phyloP scores from a whole-genome alignment of 2,888 invertebrate genomes.

The Eupithecia subfuscata region DNA sequence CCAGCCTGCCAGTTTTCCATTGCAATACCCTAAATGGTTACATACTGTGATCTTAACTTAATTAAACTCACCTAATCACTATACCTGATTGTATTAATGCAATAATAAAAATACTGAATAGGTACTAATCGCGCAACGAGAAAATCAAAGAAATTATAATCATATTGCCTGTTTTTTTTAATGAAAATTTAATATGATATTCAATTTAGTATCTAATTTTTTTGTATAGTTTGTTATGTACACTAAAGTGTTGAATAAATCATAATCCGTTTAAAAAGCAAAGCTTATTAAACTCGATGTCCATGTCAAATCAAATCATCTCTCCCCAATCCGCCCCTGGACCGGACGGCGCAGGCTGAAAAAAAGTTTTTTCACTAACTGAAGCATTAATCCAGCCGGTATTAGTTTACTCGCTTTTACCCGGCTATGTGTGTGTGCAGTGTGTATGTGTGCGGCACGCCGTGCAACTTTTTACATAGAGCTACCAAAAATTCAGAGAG shows the following conservation, averaged over 20 bases:
- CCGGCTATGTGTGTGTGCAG: slow-evolving; percentile 67
- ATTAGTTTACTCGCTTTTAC: slow-evolving; percentile 83
- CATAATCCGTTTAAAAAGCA: neutral
- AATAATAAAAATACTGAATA: too few species aligned
- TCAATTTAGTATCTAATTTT: too few species aligned
- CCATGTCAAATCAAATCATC: slow-evolving; percentile 39
- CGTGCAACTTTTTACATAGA: slow-evolving; percentile 80
- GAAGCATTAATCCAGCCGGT: slow-evolving; percentile 84
- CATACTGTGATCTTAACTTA: too few species aligned
- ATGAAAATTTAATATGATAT: too few species aligned
- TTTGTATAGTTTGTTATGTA: too few species aligned
- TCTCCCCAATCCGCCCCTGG: slow-evolving; percentile 68
- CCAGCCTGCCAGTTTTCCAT: too few species aligned
- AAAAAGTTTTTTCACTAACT: slow-evolving; percentile 84
- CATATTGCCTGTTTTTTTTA: neutral
- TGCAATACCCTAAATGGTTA: too few species aligned
- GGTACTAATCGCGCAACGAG: too few species aligned
- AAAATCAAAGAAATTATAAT: too few species aligned
- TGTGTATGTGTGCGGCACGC: slow-evolving; percentile 69
- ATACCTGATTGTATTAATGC: too few species aligned
- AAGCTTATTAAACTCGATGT: slow-evolving; percentile 4
- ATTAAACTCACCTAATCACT: too few species aligned
- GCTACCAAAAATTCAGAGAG: slow-evolving; percentile 62
- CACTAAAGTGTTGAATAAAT: too few species aligned
- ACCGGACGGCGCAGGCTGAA: slow-evolving; percentile 82